Conservation (phyloP, 2,888 invertebrate species). For the Branchellion lobata region DNA sequence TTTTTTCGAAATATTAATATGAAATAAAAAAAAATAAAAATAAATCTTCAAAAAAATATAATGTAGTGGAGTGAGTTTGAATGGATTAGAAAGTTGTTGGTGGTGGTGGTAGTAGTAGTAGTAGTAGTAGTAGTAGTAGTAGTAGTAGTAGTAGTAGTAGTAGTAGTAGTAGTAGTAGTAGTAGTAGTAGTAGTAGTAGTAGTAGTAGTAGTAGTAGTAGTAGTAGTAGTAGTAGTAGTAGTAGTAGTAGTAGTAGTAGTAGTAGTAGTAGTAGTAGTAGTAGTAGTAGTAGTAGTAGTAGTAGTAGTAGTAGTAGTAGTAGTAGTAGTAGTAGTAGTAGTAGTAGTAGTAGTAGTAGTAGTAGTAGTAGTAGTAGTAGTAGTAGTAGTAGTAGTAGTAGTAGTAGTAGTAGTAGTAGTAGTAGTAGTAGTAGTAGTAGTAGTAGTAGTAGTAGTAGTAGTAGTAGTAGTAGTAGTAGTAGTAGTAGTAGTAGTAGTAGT, state of each 20-base stretch:
- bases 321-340: slow-evolving; percentile 9
- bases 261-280: slow-evolving; percentile 9
- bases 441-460: slow-evolving; percentile 9
- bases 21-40: too few relatives aligned
- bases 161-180: slow-evolving; percentile 9
- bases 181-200: slow-evolving; percentile 9
- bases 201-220: slow-evolving; percentile 9
- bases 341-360: slow-evolving; percentile 9
- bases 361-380: slow-evolving; percentile 9
- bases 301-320: slow-evolving; percentile 9
- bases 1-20: too few relatives aligned
- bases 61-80: background rate
- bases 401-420: slow-evolving; percentile 9
- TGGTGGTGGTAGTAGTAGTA: background rate
- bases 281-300: slow-evolving; percentile 9
- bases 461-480: slow-evolving; percentile 9
- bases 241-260: slow-evolving; percentile 9
- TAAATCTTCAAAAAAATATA: too few relatives aligned
- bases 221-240: slow-evolving; percentile 9
- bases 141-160: slow-evolving; percentile 9
- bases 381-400: slow-evolving; percentile 9
- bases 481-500: slow-evolving; percentile 9
- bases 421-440: slow-evolving; percentile 9
- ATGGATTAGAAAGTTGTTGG: background rate
- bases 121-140: slow-evolving; percentile 2